phyloP scores from a whole-genome alignment of 2,888 invertebrate genomes.

The Germaria angustata region DNA sequence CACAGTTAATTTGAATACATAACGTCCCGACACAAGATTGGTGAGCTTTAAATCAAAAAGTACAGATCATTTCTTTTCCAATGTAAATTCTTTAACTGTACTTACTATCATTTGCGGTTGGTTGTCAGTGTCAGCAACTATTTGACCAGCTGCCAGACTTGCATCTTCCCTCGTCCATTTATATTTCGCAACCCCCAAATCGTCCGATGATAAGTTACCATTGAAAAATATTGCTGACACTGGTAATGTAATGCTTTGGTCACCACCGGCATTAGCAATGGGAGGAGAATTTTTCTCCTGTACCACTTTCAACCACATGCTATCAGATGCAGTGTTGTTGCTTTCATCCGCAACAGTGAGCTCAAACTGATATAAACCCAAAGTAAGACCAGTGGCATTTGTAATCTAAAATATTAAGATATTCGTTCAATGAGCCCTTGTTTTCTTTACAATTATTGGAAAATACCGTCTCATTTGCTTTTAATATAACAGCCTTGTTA shows the following conservation, averaged over 20 bases:
- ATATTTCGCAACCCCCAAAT: conserved; percentile 91
- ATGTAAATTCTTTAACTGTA: not conserved
- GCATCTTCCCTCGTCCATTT: conserved; percentile 89
- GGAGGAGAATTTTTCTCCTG: conserved; percentile 95
- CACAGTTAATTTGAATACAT: conserved; percentile 93
- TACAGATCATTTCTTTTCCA: not conserved
- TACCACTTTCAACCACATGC: conserved; percentile 88
- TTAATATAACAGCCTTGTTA: conserved; percentile 82
- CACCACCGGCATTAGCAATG: conserved; percentile 92
- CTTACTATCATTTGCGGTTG: conserved; percentile 88
- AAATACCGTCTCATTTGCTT: conserved; percentile 82
- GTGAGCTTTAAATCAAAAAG: conserved; percentile 82
- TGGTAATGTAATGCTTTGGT: conserved; percentile 88
- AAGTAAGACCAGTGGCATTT: conserved; percentile 89
- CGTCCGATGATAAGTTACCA: conserved; percentile 92
- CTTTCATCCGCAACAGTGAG: conserved; percentile 92
- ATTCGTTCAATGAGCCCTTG: not conserved
- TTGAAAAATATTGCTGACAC: conserved; percentile 88
- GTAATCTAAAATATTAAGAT: conserved; percentile 80
- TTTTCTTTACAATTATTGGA: not conserved
- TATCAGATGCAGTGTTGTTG: conserved; percentile 88
- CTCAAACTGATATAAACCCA: conserved; percentile 90
- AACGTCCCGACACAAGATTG: conserved; percentile 92
- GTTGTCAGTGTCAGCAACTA: conserved; percentile 88
- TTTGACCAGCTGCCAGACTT: conserved; percentile 90